Conservation (phyloP, 2,113 vertebrate genomes). For the Acrocephalus arundinaceus region DNA sequence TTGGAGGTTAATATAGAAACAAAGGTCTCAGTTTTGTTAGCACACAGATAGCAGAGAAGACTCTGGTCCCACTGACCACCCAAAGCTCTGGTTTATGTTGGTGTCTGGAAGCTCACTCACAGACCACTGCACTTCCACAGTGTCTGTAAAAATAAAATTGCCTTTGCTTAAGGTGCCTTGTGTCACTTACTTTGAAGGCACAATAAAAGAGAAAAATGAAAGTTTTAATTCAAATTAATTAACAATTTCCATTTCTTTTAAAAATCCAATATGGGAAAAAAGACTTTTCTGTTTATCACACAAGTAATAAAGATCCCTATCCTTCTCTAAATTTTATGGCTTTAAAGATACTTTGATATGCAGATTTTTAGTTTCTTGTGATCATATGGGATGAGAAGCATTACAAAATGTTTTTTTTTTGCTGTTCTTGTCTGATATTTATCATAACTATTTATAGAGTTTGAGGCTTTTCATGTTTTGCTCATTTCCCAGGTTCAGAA, state of each 20-base stretch:
- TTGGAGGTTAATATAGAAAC: not conserved
- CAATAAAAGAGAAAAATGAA: not conserved
- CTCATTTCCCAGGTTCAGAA: slow-evolving; percentile 81
- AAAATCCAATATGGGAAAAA: not conserved
- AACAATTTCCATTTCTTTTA: not conserved
- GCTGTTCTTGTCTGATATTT: not conserved
- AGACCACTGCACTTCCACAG: not conserved
- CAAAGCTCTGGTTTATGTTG: not conserved
- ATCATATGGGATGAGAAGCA: not conserved
- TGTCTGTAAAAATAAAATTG: not conserved
- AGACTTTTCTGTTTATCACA: not conserved
- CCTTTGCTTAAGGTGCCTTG: not conserved
- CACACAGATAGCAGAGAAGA: not conserved
- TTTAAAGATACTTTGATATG: not conserved
- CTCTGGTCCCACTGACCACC: not conserved
- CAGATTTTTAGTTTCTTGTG: not conserved
- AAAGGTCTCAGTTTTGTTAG: not conserved
- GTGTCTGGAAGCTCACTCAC: not conserved
- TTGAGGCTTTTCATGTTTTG: not conserved
- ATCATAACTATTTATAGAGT: not conserved
- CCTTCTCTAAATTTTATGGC: not conserved
- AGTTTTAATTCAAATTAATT: not conserved
- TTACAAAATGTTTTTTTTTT: not conserved
- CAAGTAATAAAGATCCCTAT: not conserved
- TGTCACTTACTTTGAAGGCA: not conserved